A percentile compares a stretch with the other conserved stretches of the same genome.
phyloP scores from a whole-genome alignment of 37 sponge, comb jelly and placozoan genomes.

The Aphrocallistes beatrix region DNA sequence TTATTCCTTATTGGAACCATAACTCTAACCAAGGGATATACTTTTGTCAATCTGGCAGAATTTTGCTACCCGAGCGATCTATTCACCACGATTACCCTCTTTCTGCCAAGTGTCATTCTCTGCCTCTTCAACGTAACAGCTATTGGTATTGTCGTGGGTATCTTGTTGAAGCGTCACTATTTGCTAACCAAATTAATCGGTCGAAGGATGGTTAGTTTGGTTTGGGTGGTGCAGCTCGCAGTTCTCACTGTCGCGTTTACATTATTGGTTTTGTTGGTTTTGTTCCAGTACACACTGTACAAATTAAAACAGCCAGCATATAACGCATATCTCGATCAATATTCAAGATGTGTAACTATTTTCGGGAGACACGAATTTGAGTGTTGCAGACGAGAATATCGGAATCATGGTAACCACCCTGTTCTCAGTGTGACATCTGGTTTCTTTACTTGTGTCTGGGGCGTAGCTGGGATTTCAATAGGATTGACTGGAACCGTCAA shows the following conservation, averaged over 20 bases:
- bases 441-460: no score
- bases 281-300: background rate
- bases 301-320: background rate
- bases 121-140: background rate
- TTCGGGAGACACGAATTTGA: background rate
- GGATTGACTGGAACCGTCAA: no score
- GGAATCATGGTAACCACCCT: no score
- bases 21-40: background rate
- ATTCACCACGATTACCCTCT: background rate
- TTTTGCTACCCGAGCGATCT: background rate
- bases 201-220: background rate
- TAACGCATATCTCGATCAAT: background rate
- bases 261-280: background rate
- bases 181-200: background rate
- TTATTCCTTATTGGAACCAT: background rate
- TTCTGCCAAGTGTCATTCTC: background rate
- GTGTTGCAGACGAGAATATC: background rate
- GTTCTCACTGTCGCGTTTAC: background rate
- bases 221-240: background rate
- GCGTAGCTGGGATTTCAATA: no score
- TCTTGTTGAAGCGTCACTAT: background rate
- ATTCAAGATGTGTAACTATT: background rate
- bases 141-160: background rate
- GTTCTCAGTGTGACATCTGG: no score
- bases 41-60: background rate